Base-by-base conservation (phyloP, 1,140 invertebrate genomes). In the Drosophila albomicans region DNA sequence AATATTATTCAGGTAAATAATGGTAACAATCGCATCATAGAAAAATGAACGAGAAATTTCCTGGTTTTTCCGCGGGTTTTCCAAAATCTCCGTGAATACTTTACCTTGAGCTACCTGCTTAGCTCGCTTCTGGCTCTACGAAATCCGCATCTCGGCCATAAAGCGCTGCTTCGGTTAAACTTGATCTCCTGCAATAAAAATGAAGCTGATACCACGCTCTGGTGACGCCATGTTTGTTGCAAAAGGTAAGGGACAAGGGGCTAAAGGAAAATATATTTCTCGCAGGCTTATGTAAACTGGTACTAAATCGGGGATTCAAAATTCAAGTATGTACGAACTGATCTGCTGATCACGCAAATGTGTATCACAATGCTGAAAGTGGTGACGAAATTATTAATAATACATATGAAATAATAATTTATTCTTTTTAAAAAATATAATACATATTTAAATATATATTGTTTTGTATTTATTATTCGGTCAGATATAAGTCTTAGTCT, bases 61-160 rank as follows among this genome's bases (percentile, higher is more conserved):
- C 28, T 49, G 87, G 88, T 63, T 91, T 91, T 91, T 63, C 87
- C 87, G 32, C 71, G 87, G 87, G 78, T 88, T 91, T 91, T 91
- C 87, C 88, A 79, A 13, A 11, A 15, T 30, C 59, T 48, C 79
- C 74, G 76, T 90, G 82, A 91, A 87, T 91, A 87, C 72, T 64
- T 63, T 10, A 32, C 1, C 28, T 43, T 59, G 30, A 67, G 35
- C 61, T 89, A 86, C 72, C 75, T 81, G 78, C 4, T 59, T 38
- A 75, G 32, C n/a, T 28, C 28, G 41, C 13, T 67, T 46, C 10
- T 35, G 16, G 28, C 7, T 66, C 15, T 8, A n/a, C 8, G 8
- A 35, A 30, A 63, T 58, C 43, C 51, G 54, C 65, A 45, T 70
- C 43, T 69, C 52, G 65, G 25, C 10, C 51, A 75, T 86, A 86